Percentiles rank a stretch among this genome's conserved stretches.
Conservation (phyloP, 2,888 invertebrate species). For the Entomobrya proxima region DNA sequence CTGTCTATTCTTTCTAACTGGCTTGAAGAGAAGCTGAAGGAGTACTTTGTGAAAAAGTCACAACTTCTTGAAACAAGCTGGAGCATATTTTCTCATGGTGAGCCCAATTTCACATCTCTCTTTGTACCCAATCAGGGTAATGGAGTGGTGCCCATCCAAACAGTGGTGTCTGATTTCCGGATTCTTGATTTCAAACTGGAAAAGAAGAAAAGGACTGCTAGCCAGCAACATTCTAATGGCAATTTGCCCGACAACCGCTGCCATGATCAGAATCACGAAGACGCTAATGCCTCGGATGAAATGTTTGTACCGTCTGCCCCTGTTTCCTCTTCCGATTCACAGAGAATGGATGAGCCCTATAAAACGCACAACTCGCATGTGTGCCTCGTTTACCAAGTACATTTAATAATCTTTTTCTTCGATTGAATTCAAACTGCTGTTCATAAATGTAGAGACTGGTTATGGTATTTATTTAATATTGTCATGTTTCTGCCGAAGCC, state of each 20-base stretch:
- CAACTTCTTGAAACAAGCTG: neutral
- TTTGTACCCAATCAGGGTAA: slow-evolving; percentile 33
- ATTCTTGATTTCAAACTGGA: slow-evolving; percentile 56
- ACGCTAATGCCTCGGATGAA: slow-evolving; percentile 16
- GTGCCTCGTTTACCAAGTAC: slow-evolving; percentile 49
- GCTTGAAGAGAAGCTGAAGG: slow-evolving; percentile 45
- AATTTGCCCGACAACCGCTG: neutral
- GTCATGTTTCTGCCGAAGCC: too few species aligned
- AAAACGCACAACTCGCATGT: slow-evolving; percentile 27
- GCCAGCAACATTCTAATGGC: neutral
- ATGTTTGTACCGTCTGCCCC: neutral
- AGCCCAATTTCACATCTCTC: slow-evolving; percentile 8
- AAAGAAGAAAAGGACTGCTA: neutral
- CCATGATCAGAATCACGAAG: neutral
- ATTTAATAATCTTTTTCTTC: neutral
- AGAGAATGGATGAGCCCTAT: slow-evolving; percentile 17
- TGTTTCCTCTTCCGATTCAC: neutral
- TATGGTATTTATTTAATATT: too few species aligned
- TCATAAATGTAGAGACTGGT: too few species aligned
- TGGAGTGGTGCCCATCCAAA: slow-evolving; percentile 38
- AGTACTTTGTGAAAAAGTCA: slow-evolving; percentile 33
- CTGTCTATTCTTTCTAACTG: slow-evolving; percentile 47
- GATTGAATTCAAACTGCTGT: too few species aligned
- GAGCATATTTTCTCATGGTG: neutral
- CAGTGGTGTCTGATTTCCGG: slow-evolving; percentile 46